A percentile compares a stretch with the other conserved stretches of the same genome.
phyloP scores from a whole-genome alignment of 2,113 vertebrate genomes.

The Oophaga pumilio region DNA sequence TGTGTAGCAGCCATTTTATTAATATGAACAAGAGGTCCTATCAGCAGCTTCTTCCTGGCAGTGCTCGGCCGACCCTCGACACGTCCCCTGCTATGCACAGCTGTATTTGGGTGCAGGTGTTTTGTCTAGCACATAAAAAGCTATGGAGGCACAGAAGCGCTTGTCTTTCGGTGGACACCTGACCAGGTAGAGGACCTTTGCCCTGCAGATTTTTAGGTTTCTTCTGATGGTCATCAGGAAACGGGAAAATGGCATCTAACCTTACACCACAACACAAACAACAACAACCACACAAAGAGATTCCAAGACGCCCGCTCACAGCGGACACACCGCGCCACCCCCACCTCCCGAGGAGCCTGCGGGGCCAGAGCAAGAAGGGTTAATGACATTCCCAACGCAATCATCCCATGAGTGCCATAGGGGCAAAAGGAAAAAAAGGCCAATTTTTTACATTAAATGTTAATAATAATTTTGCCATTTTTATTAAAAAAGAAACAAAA shows the following conservation, averaged over 20 bases:
- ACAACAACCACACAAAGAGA: not conserved
- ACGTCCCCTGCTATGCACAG: not conserved
- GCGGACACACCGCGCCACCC: not conserved
- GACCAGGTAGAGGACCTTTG: conserved; percentile 11
- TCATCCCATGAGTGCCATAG: too few relatives aligned
- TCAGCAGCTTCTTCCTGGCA: not conserved
- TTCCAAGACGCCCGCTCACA: not conserved
- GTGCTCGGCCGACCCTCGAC: not conserved
- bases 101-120: conserved; percentile 29
- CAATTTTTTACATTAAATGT: too few relatives aligned
- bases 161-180: not conserved
- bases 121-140: conserved; percentile 1
- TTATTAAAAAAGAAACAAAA: too few relatives aligned
- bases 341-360: not conserved
- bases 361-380: not conserved
- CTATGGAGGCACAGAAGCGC: not conserved
- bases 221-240: conserved; percentile 7
- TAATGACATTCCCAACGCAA: not conserved
- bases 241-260: conserved; percentile 5
- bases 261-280: not conserved
- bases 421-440: too few relatives aligned
- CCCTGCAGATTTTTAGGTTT: not conserved
- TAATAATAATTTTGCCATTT: too few relatives aligned
- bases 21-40: conserved; percentile 1
- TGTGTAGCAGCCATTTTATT: not conserved